Conservation (phyloP, 1,140 invertebrate genomes). For the Hyles euphorbiae region DNA sequence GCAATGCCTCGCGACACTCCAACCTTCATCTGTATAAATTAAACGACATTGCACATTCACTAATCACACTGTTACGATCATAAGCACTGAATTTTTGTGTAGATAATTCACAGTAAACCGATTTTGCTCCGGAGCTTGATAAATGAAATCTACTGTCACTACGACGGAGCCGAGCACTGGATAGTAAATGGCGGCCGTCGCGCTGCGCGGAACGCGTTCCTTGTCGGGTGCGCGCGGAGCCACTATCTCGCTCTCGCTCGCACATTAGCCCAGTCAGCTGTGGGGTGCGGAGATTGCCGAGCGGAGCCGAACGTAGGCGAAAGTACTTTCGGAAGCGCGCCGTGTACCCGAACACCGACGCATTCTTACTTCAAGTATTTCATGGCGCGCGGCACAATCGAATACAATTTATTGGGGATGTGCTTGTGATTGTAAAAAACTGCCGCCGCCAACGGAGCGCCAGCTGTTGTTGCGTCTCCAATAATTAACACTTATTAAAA, state of each 20-base stretch:
- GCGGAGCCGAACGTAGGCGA: constrained; percentile 48
- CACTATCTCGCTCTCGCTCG: constrained; percentile 36
- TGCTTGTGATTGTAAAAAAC: too few relatives aligned
- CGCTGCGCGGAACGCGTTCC: constrained; percentile 53
- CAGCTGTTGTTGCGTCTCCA: too few relatives aligned
- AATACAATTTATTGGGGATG: too few relatives aligned
- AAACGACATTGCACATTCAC: constrained; percentile 40
- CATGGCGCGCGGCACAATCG: constrained; percentile 20
- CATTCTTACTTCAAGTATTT: constrained; percentile 55
- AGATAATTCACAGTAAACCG: constrained; percentile 57
- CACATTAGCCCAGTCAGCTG: constrained; percentile 59
- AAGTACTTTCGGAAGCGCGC: constrained; percentile 61
- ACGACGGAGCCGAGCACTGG: constrained; percentile 56
- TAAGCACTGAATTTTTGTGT: constrained; percentile 53
- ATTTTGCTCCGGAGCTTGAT: constrained; percentile 39
- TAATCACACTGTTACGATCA: constrained; percentile 46
- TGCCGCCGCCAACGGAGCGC: too few relatives aligned
- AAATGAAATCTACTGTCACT: constrained; percentile 64
- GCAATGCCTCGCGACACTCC: constrained; percentile 19
- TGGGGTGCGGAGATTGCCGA: constrained; percentile 52
- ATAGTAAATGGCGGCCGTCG: constrained; percentile 66
- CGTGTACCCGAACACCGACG: constrained; percentile 31
- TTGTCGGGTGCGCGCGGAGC: constrained; percentile 26
- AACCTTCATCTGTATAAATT: constrained; percentile 39
- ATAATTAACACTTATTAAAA: too few relatives aligned